Percentiles rank a stretch among this genome's conserved stretches.
Evolutionary conservation across 1,140 invertebrate species (phyloP).

Genomic region (Pinna nobilis): DNA sequence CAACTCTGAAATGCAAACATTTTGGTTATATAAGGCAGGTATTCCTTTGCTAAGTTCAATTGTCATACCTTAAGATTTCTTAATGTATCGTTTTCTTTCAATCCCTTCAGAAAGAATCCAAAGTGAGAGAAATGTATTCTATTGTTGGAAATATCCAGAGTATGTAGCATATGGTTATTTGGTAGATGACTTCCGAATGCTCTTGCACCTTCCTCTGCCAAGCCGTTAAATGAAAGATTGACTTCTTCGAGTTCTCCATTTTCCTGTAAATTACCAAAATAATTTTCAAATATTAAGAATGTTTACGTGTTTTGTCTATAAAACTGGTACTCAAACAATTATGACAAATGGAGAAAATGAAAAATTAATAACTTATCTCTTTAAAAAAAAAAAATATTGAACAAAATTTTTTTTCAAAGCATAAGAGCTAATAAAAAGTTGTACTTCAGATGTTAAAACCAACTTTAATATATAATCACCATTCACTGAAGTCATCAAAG

Average conservation of each 20-base stretch:
- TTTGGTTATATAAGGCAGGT: neutral
- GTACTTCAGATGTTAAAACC: too few relatives aligned
- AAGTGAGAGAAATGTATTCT: slow-evolving; percentile 45
- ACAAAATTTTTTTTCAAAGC: neutral
- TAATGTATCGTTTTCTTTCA: slow-evolving; percentile 52
- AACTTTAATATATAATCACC: too few relatives aligned
- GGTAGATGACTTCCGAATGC: slow-evolving; percentile 56
- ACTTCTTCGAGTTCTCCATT: slow-evolving; percentile 52
- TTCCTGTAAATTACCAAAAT: slow-evolving; percentile 51
- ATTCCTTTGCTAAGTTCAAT: neutral
- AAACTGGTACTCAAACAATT: neutral
- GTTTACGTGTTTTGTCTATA: neutral
- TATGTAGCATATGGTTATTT: slow-evolving; percentile 59
- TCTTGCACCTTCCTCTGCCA: slow-evolving; percentile 60
- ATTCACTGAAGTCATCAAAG: too few relatives aligned
- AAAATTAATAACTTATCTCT: too few relatives aligned
- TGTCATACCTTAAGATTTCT: slow-evolving; percentile 52
- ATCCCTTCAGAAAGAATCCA: slow-evolving; percentile 47
- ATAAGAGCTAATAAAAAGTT: too few relatives aligned
- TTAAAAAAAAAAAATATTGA: slow-evolving; percentile 20
- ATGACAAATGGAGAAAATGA: neutral
- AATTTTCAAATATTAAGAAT: too few relatives aligned
- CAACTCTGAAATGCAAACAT: neutral
- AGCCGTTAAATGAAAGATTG: slow-evolving; percentile 69
- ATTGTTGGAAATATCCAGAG: slow-evolving; percentile 61